Base-by-base conservation (phyloP, 2,797 vertebrate genomes). In the Catharus ustulatus region DNA sequence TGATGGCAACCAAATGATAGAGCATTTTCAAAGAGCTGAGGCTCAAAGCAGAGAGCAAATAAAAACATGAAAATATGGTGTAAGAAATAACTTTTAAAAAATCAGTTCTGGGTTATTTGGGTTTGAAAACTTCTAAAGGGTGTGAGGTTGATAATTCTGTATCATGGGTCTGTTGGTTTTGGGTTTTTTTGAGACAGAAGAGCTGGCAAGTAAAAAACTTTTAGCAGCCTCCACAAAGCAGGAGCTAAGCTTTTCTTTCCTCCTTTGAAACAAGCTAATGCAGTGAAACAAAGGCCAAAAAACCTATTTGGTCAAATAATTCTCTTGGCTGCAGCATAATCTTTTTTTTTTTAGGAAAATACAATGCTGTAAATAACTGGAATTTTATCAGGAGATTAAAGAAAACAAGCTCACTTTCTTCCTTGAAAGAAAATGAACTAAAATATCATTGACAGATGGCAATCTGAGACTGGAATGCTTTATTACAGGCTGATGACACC, bases 361-460 rank as follows among this genome's bases (percentile, higher is more conserved):
- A 42, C 85, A 84, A 17, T 87, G 84, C 57, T 91, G 87, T 95
- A 95, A 97, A 93, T 95, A 95, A 95, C 79, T 15, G 58, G 52
- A 93, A 88, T 87, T 96, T 96, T 96, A 85, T 95, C 83, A 74
- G 69, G 80, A 95, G 94, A 96, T 93, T 94, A 96, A 96, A 94
- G 93, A 93, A 95, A 86, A 96, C 92, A 77, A 94, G 87, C 71
- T 94, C 71, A 43, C 76, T 94, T 96, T 94, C 89, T 72, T 83
- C 84, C 66, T 69, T 69, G 69, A 67, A 86, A 94, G 85, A 95
- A 97, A 97, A 97, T 81, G 79, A 96, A 83, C 81, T 90, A 93
- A 95, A 96, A 95, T 95, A 79, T 95, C 96, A 86, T 96, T 93
- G 91, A 93, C 93, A 95, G 91, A 91, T 89, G 87, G 96, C 84